Evolutionary conservation across 2,888 invertebrate genomes (phyloP).

Genomic region (Villa cingulata): DNA sequence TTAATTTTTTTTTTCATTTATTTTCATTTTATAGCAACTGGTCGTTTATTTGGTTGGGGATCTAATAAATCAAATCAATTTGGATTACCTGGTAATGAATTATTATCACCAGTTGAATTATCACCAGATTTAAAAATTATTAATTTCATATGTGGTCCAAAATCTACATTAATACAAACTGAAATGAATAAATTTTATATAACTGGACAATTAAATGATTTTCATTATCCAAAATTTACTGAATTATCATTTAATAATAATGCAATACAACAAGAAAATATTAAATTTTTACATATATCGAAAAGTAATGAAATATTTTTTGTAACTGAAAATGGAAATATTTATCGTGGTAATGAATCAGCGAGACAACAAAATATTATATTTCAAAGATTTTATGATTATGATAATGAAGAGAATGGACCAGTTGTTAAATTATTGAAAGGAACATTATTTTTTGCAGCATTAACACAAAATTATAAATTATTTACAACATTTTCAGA

Average conservation of each 20-base stretch:
- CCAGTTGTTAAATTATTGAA: constrained; percentile 31
- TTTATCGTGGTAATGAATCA: constrained; percentile 31
- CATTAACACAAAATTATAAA: constrained; percentile 31
- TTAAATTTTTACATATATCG: constrained; percentile 32
- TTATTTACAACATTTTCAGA: constrained; percentile 36
- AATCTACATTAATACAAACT: constrained; percentile 32
- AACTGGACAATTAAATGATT: constrained; percentile 30
- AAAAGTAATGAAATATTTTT: constrained; percentile 33
- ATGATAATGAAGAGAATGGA: constrained; percentile 34
- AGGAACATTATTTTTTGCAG: constrained; percentile 31
- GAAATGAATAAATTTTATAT: constrained; percentile 27
- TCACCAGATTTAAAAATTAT: constrained; percentile 25
- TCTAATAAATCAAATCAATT: constrained; percentile 27
- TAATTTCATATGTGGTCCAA: constrained; percentile 30
- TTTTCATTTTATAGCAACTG: constrained; percentile 20
- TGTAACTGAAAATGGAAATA: constrained; percentile 30
- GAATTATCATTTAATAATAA: constrained; percentile 31
- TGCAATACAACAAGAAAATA: constrained; percentile 20
- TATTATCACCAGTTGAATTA: constrained; percentile 27
- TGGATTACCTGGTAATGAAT: constrained; percentile 15
- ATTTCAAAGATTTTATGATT: constrained; percentile 34
- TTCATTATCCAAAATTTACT: constrained; percentile 29
- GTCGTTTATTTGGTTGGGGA: constrained; percentile 33
- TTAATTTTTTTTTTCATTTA: no score
- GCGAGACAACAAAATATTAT: constrained; percentile 28